Base-by-base conservation (phyloP, 1,140 invertebrate species). In the Formica selysi region DNA sequence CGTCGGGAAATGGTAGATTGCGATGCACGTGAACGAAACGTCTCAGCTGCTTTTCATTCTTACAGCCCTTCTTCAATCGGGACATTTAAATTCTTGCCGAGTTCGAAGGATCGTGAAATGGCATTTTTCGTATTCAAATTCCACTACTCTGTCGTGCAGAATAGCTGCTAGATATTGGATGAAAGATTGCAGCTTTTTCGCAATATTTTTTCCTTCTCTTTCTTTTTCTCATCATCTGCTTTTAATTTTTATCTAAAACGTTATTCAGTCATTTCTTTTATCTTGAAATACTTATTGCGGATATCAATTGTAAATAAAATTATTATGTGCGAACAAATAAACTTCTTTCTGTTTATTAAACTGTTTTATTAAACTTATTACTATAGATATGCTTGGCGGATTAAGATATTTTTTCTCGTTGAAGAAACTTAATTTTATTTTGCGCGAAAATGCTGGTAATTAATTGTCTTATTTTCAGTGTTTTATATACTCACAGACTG, bases 391-490 rank as follows among this genome's bases (percentile, higher is more conserved):
- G 5, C 13, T 65, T 22, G n/a, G 36, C 8, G 19, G 16, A 19
- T 29, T 76, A 19, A 3, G 10, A 36, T 48, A 65, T 78, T 22
- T 65, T 65, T 78, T n/a, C 26, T 70, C 10, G 32, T 26, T 57
- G 26, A n/a, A 41, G n/a, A 41, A 70, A 54, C 16, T 3, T 29
- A 54, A 59, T 70, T 57, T 79, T n/a, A 70, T 38, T 54, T 57
- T 11, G 44, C 22, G 16, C 36, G 36, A 22, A 67, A 67, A 67
- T n/a, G 29, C 32, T 38, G 44, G 2, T 57, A 80, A 80, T 80
- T 70, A 62, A 74, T 48, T 48, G 19, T 61, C 54, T 59, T 83
- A 73, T n/a, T 64, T 83, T 32, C n/a, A 26, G n/a, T 22, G 44
- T 16, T 13, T 48, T 74, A 10, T 74, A 41, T 32, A 83, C 6